A percentile compares a stretch with the other conserved stretches of the same genome.
These are phyloP conservation scores for Arbacia lixula DNA, from an alignment of 53 echinoderm and acorn worm genomes.

Conservation along the genomic window DNA sequence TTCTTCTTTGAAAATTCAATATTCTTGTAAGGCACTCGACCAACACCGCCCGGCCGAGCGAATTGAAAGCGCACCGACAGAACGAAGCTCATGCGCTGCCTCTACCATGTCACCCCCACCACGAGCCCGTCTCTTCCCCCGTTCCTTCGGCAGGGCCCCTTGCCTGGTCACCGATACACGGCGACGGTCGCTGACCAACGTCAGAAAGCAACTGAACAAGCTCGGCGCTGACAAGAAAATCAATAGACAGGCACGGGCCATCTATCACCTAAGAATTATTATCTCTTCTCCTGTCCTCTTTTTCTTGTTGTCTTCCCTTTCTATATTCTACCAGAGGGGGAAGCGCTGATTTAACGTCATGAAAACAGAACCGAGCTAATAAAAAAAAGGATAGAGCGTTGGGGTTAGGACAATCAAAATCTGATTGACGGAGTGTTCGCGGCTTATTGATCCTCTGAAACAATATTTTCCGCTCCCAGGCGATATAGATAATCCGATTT, in stretches of 20 bases:
- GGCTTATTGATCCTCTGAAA: constrained; percentile 47
- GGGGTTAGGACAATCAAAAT: constrained; percentile 37
- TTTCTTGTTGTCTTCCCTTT: too few species aligned
- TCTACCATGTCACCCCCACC: too few species aligned
- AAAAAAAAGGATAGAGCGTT: background rate
- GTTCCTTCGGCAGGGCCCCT: background rate
- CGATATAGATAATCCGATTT: constrained; percentile 60
- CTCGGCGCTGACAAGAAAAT: constrained; percentile 47
- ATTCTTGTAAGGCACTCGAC: too few species aligned
- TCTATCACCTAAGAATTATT: constrained; percentile 48
- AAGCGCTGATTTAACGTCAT: constrained; percentile 13
- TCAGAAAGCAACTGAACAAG: constrained; percentile 59
- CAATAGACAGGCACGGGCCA: constrained; percentile 27
- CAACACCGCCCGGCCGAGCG: too few species aligned
- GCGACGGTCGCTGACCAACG: constrained; percentile 8
- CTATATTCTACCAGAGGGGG: too few species aligned
- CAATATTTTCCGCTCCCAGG: constrained; percentile 54
- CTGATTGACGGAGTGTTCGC: constrained; percentile 48
- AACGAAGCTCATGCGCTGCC: too few species aligned
- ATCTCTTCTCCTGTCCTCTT: too few species aligned
- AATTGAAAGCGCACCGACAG: too few species aligned
- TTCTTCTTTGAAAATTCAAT: too few species aligned
- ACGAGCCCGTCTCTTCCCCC: constrained; percentile 1
- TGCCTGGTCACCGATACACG: constrained; percentile 41
- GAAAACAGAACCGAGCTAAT: background rate